Evolutionary conservation across 2,888 invertebrate genomes (phyloP).

Genomic region (Dione vanillae): DNA sequence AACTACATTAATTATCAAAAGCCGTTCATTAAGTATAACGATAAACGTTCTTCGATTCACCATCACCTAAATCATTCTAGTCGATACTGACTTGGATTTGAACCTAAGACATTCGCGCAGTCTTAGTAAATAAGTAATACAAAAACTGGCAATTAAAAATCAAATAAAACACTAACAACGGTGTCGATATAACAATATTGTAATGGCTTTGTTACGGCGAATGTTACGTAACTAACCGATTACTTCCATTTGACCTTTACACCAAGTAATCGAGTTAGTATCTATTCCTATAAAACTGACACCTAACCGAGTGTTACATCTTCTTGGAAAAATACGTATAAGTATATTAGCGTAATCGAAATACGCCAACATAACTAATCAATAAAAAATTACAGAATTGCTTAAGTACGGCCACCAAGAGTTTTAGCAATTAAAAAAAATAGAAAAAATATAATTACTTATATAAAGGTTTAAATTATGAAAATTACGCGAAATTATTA

Average conservation of each 20-base stretch:
- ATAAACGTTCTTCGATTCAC: too few species aligned
- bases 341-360: too few species aligned
- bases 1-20: too few species aligned
- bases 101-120: neutral
- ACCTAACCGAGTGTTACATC: neutral
- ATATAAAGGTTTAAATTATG: too few species aligned
- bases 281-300: conserved; percentile 11
- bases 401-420: too few species aligned
- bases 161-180: conserved; percentile 5
- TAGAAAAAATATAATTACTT: too few species aligned
- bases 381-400: too few species aligned
- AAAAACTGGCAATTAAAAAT: neutral
- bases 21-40: too few species aligned
- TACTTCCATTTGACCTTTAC: conserved; percentile 10
- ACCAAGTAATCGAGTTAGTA: conserved; percentile 1
- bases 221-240: conserved; percentile 15
- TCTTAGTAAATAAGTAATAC: neutral
- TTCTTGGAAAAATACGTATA: neutral
- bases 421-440: too few species aligned
- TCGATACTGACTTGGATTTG: neutral
- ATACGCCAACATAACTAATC: too few species aligned
- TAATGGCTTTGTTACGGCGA: neutral
- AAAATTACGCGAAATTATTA: too few species aligned
- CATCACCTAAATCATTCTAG: too few species aligned
- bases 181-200: neutral